phyloP scores from a whole-genome alignment of 1,140 invertebrate genomes.

The Drosophila oshimai region DNA sequence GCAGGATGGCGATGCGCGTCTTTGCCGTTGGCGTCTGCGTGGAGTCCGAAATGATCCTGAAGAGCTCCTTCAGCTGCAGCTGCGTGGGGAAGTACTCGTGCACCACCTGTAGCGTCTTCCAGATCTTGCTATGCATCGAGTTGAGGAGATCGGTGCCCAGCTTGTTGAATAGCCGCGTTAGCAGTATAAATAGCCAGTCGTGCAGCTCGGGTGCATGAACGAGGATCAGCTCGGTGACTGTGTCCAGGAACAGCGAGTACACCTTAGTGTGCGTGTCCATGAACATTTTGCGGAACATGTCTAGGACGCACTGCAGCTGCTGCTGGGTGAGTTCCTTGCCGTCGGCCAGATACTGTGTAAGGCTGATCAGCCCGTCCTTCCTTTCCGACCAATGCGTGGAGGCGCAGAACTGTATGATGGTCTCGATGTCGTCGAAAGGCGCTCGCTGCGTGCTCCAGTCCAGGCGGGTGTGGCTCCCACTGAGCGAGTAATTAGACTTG shows the following conservation, averaged over 20 bases:
- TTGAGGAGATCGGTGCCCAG: slow-evolving; percentile 94
- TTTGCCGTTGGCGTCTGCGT: slow-evolving; percentile 95
- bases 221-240: slow-evolving; percentile 93
- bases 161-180: slow-evolving; percentile 92
- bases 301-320: slow-evolving; percentile 83
- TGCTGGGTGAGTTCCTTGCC: slow-evolving; percentile 76
- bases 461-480: slow-evolving; percentile 90
- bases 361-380: slow-evolving; percentile 94
- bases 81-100: slow-evolving; percentile 88
- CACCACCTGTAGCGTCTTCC: slow-evolving; percentile 93
- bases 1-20: slow-evolving; percentile 90
- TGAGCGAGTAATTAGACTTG: slow-evolving; percentile 87
- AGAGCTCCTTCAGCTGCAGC: slow-evolving; percentile 85
- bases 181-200: slow-evolving; percentile 95
- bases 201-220: slow-evolving; percentile 93
- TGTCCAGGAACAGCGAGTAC: slow-evolving; percentile 95
- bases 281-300: slow-evolving; percentile 97
- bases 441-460: slow-evolving; percentile 84
- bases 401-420: slow-evolving; percentile 93
- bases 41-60: slow-evolving; percentile 92
- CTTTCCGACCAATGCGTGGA: slow-evolving; percentile 95
- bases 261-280: slow-evolving; percentile 99
- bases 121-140: slow-evolving; percentile 94
- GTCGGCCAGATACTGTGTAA: slow-evolving; percentile 84
- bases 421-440: slow-evolving; percentile 90